These are phyloP conservation scores for Liasis olivaceus DNA, from an alignment of 2,797 vertebrate genomes.

Conservation along the genomic window DNA sequence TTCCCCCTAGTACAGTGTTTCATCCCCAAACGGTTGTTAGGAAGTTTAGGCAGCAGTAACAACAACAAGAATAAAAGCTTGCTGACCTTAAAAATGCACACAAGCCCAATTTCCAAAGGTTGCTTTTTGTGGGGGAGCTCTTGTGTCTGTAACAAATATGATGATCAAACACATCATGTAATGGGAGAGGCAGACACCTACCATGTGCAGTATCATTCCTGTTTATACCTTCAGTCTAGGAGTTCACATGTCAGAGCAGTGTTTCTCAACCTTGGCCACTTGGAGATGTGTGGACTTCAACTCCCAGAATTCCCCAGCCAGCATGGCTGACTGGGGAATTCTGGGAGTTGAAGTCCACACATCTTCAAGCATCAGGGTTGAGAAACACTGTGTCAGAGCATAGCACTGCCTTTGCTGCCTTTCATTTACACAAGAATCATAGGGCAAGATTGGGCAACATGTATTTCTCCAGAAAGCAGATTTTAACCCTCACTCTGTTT, in stretches of 20 bases:
- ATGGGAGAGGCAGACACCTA: background rate
- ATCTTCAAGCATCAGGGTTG: no score
- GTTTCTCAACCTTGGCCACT: no score
- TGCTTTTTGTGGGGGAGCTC: background rate
- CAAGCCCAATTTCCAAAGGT: background rate
- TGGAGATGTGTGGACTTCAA: no score
- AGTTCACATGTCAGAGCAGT: background rate
- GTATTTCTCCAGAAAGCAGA: background rate
- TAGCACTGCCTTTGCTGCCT: background rate
- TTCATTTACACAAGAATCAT: background rate
- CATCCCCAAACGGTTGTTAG: background rate
- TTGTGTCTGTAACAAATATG: background rate
- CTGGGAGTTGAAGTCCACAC: no score
- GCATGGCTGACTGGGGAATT: no score
- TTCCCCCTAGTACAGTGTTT: background rate
- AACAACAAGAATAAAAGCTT: background rate
- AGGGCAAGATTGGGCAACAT: background rate
- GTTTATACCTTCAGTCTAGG: background rate
- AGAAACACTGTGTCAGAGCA: background rate
- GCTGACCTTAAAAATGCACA: background rate
- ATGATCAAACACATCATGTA: background rate
- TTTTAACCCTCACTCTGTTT: background rate
- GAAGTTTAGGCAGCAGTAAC: background rate
- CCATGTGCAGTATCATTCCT: background rate
- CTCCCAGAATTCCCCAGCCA: no score